These are phyloP conservation scores for Pangasius macronema DNA, from an alignment of 2,797 vertebrate genomes.

Conservation along the genomic window DNA sequence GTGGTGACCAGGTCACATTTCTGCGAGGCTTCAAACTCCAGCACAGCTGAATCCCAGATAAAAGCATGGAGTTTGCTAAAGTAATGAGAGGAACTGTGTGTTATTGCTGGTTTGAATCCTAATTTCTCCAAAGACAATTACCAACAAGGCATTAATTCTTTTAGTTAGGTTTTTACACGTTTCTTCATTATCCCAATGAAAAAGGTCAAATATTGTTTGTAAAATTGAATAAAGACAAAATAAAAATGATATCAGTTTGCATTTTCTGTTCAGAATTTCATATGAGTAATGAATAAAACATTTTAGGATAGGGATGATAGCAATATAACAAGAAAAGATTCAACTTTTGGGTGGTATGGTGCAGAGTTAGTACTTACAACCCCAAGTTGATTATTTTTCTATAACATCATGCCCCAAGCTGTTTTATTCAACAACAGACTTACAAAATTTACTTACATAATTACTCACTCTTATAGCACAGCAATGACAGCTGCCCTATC, in stretches of 20 bases:
- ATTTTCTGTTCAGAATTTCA: not conserved
- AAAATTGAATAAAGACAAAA: not conserved
- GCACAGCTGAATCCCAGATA: conserved; percentile 99
- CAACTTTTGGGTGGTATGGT: not conserved
- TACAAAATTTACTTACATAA: not conserved
- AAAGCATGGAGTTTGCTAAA: conserved; percentile 98
- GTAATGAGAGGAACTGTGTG: not conserved
- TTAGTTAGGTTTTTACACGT: not conserved
- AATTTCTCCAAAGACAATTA: not conserved
- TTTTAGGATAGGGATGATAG: too few species aligned
- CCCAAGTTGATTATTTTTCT: not conserved
- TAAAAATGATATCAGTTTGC: not conserved
- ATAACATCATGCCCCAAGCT: not conserved
- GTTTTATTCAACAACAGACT: not conserved
- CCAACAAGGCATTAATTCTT: not conserved
- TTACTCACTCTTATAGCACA: not conserved
- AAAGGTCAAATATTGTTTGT: not conserved
- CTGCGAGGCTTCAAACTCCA: conserved; percentile 99
- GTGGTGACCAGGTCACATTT: conserved; percentile 99
- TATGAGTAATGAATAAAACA: not conserved
- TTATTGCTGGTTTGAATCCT: not conserved
- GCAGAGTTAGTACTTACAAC: not conserved
- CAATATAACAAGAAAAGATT: not conserved
- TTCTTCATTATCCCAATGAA: not conserved
- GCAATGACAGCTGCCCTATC: not conserved